phyloP scores from a whole-genome alignment of 2,113 vertebrate genomes.

The Xenopus tropicalis region UCB_Xtro_10.0 CM004444.2:102826501-102827000 shows the following conservation, averaged over 20 bases:
- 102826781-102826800: background rate
- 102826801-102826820: conserved; percentile 1
- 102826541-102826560: background rate
- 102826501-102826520: background rate
- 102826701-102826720: background rate
- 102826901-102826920: background rate
- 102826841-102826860: conserved; percentile 1
- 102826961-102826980: conserved; percentile 6
- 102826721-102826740: background rate
- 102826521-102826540: background rate
- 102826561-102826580: background rate
- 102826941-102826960: background rate
- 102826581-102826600: background rate
- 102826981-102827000: background rate
- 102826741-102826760: background rate
- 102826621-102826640: background rate
- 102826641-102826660: background rate
- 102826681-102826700: background rate
- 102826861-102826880: background rate
- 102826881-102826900: conserved; percentile 1
- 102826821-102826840: conserved; percentile 1
- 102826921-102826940: conserved; percentile 1
- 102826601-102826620: background rate
- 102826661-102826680: background rate
- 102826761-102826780: background rate